Conservation (phyloP, 2,888 invertebrate genomes). For the Drosophila subsilvestris region DNA sequence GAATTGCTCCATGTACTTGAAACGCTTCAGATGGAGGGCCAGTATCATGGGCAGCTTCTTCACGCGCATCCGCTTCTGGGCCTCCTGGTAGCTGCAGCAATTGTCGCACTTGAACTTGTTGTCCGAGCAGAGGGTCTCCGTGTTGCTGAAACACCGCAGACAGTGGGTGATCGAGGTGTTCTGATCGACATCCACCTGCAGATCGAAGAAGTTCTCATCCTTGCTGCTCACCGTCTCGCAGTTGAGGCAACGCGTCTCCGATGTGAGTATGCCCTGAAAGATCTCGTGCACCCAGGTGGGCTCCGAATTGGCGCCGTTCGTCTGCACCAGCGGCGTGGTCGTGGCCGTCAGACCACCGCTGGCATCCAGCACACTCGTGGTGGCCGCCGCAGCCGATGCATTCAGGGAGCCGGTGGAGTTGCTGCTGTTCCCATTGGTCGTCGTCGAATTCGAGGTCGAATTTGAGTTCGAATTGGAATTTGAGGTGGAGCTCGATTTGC, state of each 20-base stretch:
- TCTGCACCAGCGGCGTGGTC: slow-evolving; percentile 68
- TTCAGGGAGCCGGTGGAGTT: slow-evolving; percentile 79
- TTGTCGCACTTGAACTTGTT: slow-evolving; percentile 99
- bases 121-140: slow-evolving; percentile 99
- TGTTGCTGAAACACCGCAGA: slow-evolving; percentile 98
- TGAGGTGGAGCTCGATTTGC: slow-evolving; percentile 48
- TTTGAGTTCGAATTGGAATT: slow-evolving; percentile 56
- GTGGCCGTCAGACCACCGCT: slow-evolving; percentile 62
- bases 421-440: slow-evolving; percentile 77
- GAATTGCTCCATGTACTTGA: slow-evolving; percentile 98
- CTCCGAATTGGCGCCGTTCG: slow-evolving; percentile 87
- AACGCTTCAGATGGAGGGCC: slow-evolving; percentile 98
- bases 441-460: slow-evolving; percentile 78
- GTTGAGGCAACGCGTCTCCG: slow-evolving; percentile 99
- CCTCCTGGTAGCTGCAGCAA: slow-evolving; percentile 99
- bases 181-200: slow-evolving; percentile 99
- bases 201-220: slow-evolving; percentile 99
- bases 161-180: slow-evolving; percentile 99
- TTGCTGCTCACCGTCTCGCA: slow-evolving; percentile 99
- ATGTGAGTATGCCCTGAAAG: slow-evolving; percentile 99
- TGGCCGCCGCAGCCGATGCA: slow-evolving; percentile 37
- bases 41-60: slow-evolving; percentile 99
- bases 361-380: slow-evolving; percentile 65
- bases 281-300: slow-evolving; percentile 99
- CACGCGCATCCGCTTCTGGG: slow-evolving; percentile 98